These are phyloP conservation scores for Eupsittula cactorum DNA, from an alignment of 2,113 vertebrate genomes.

Conservation along the genomic window DNA sequence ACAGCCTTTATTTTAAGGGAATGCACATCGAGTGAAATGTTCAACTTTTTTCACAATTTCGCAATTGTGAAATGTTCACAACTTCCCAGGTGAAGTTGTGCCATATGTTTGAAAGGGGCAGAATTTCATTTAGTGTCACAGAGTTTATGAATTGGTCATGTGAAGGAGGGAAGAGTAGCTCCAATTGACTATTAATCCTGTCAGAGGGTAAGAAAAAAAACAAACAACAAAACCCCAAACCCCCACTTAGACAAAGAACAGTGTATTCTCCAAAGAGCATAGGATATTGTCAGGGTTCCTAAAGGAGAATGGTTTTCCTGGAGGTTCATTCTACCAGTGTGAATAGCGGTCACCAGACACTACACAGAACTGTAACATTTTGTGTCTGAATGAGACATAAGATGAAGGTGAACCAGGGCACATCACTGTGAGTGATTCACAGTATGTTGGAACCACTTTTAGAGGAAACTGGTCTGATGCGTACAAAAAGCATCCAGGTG, in stretches of 20 bases:
- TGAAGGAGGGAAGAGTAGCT: not conserved
- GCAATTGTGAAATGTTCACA: too few relatives aligned
- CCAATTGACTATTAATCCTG: not conserved
- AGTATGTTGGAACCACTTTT: not conserved
- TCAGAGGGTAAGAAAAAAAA: not conserved
- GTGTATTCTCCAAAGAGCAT: not conserved
- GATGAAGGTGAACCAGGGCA: not conserved
- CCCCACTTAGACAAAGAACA: not conserved
- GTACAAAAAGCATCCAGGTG: not conserved
- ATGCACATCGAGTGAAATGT: not conserved
- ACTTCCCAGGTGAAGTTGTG: not conserved
- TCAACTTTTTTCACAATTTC: too few relatives aligned
- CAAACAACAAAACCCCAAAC: not conserved
- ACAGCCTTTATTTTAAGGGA: not conserved
- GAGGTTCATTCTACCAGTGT: not conserved
- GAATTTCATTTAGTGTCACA: not conserved
- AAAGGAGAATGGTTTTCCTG: not conserved
- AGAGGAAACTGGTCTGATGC: not conserved
- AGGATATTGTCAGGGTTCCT: not conserved
- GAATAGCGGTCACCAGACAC: not conserved
- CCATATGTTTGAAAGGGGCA: not conserved
- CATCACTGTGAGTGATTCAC: not conserved
- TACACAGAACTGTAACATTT: not conserved
- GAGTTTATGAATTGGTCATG: not conserved
- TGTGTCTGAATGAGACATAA: not conserved